Conservation (phyloP, 1,140 invertebrate genomes). For the Leguminivora glycinivorella region DNA sequence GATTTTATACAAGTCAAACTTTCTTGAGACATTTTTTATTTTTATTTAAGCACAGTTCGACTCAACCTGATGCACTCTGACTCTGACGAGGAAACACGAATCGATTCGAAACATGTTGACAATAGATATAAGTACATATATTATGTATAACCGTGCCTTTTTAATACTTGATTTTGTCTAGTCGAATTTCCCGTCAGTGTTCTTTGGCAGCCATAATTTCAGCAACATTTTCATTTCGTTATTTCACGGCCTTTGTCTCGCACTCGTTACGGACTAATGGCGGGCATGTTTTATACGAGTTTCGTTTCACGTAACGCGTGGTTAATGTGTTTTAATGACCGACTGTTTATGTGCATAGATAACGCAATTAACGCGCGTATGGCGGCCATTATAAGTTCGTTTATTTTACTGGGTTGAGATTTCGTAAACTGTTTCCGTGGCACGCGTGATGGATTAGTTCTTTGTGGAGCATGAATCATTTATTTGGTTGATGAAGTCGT, state of each 20-base stretch:
- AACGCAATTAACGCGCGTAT: conserved; percentile 23
- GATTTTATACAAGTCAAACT: too few relatives aligned
- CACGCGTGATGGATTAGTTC: conserved; percentile 3
- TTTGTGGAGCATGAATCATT: background rate
- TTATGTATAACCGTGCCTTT: too few relatives aligned
- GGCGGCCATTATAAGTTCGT: conserved; percentile 25
- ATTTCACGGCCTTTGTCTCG: background rate
- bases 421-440: conserved; percentile 20
- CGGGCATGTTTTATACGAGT: conserved; percentile 38
- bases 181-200: background rate
- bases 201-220: background rate
- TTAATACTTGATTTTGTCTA: too few relatives aligned
- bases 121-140: too few relatives aligned
- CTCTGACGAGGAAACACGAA: too few relatives aligned
- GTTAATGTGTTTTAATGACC: conserved; percentile 46
- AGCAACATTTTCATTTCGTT: conserved; percentile 9
- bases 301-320: conserved; percentile 40
- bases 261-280: conserved; percentile 38
- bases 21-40: too few relatives aligned
- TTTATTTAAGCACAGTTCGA: too few relatives aligned
- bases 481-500: background rate
- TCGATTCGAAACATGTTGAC: too few relatives aligned
- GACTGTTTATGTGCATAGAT: conserved; percentile 40
- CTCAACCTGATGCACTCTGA: too few relatives aligned
- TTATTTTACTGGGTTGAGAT: conserved; percentile 11